Conservation (phyloP, 2,888 invertebrate species). For the Scaptomyza flava region DNA sequence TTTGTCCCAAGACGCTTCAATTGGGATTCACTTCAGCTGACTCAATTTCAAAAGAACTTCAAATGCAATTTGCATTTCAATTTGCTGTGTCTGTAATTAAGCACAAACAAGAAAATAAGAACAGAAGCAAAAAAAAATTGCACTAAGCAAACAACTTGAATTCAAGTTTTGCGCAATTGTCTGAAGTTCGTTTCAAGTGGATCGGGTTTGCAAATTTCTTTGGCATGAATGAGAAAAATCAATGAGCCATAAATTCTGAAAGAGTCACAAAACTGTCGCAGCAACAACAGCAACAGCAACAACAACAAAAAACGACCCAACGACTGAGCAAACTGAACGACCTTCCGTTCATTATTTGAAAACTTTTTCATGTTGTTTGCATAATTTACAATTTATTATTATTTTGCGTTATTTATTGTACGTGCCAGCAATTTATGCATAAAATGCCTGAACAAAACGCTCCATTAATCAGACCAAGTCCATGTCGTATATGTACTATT, state of each 20-base stretch:
- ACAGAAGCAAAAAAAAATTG: constrained; percentile 16
- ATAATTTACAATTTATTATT: constrained; percentile 78
- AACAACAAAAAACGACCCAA: constrained; percentile 1
- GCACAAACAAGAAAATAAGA: constrained; percentile 22
- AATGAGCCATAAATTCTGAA: constrained; percentile 57
- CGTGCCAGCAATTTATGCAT: constrained; percentile 72
- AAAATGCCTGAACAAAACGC: constrained; percentile 71
- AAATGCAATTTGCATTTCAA: constrained; percentile 38
- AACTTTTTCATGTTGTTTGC: constrained; percentile 72
- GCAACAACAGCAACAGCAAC: background rate
- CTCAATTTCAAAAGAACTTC: constrained; percentile 47
- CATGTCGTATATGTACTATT: constrained; percentile 37
- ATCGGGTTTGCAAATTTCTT: constrained; percentile 75
- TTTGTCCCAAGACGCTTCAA: constrained; percentile 46
- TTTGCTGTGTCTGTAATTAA: constrained; percentile 39
- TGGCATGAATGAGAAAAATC: constrained; percentile 57
- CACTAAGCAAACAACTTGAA: constrained; percentile 35
- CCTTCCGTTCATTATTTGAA: constrained; percentile 70
- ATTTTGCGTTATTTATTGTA: constrained; percentile 75
- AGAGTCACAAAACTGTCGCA: constrained; percentile 43
- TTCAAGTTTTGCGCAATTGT: constrained; percentile 45
- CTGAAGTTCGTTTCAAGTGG: constrained; percentile 51
- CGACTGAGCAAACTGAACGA: constrained; percentile 25
- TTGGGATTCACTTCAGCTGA: constrained; percentile 37
- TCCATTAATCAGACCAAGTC: constrained; percentile 72